Evolutionary conservation across 2,113 vertebrate genomes (phyloP).

Genomic region (Channa argus): DNA sequence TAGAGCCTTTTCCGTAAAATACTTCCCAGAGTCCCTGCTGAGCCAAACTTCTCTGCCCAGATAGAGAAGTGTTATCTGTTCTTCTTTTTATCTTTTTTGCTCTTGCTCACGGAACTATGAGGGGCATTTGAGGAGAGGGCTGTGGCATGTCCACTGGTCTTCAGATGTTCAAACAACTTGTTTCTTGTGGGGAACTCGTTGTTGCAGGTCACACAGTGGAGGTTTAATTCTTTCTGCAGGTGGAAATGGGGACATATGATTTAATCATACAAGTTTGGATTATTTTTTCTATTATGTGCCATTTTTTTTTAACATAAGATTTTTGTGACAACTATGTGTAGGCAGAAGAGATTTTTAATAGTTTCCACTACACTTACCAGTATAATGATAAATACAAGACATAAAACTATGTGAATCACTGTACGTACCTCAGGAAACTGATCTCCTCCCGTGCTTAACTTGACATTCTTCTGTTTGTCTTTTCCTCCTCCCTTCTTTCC

Average conservation of each 20-base stretch:
- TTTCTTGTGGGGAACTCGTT: conserved; percentile 91
- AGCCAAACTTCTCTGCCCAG: neutral
- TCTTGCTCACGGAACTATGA: conserved; percentile 71
- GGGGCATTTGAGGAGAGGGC: conserved; percentile 72
- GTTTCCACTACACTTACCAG: neutral
- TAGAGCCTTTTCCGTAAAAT: too few species aligned
- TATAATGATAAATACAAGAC: neutral
- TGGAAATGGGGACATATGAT: neutral
- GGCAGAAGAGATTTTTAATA: neutral
- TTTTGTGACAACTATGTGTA: too few species aligned
- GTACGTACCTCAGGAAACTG: conserved; percentile 78
- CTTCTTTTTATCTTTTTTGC: conserved; percentile 91
- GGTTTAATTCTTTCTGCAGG: conserved; percentile 81
- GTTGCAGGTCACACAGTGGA: conserved; percentile 88
- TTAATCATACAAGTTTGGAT: too few species aligned
- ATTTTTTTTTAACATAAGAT: too few species aligned
- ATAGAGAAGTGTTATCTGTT: conserved; percentile 79
- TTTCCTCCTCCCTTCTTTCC: conserved; percentile 88
- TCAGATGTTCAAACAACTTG: conserved; percentile 96
- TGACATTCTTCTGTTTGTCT: conserved; percentile 84
- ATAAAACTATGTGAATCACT: neutral
- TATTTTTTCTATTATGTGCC: too few species aligned
- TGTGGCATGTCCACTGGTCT: conserved; percentile 89
- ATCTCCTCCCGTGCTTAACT: conserved; percentile 75
- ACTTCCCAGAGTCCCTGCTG: neutral